Evolutionary conservation across 2,797 vertebrate genomes (phyloP).

Genomic region (Sarcoramphus papa): DNA sequence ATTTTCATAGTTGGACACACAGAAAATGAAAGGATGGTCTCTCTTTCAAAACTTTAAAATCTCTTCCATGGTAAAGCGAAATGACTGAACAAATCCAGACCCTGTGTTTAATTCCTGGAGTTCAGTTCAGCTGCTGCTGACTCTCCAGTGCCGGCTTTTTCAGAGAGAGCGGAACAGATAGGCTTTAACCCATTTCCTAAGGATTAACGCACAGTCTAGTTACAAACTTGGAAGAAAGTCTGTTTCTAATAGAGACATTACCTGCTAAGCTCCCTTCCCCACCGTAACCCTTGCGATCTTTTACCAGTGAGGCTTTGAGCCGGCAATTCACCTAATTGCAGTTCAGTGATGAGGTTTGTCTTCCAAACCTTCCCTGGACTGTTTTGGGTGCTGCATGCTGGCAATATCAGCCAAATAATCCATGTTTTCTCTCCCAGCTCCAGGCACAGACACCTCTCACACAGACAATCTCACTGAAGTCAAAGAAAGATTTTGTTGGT

Average conservation of each 20-base stretch:
- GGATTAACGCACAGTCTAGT: not conserved
- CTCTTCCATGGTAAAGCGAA: not conserved
- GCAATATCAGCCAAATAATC: not conserved
- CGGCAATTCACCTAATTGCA: not conserved
- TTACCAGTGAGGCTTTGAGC: not conserved
- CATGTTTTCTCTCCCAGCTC: not conserved
- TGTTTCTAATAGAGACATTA: not conserved
- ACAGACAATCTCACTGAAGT: not conserved
- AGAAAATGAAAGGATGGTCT: not conserved
- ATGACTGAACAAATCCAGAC: not conserved
- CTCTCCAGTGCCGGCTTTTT: not conserved
- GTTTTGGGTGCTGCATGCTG: not conserved
- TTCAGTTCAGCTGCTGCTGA: not conserved
- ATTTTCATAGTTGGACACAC: not conserved
- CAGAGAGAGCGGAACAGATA: not conserved
- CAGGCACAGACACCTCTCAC: not conserved
- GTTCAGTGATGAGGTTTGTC: not conserved
- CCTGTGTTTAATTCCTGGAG: not conserved
- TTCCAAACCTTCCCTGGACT: not conserved
- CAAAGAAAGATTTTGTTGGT: not conserved
- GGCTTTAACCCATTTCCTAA: not conserved
- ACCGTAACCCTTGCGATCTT: rapidly evolving
- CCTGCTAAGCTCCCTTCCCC: not conserved
- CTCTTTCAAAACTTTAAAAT: not conserved
- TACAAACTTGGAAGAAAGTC: not conserved